These are phyloP conservation scores for Chiloscyllium punctatum DNA, from an alignment of 2,797 vertebrate species.

Conservation along the genomic window DNA sequence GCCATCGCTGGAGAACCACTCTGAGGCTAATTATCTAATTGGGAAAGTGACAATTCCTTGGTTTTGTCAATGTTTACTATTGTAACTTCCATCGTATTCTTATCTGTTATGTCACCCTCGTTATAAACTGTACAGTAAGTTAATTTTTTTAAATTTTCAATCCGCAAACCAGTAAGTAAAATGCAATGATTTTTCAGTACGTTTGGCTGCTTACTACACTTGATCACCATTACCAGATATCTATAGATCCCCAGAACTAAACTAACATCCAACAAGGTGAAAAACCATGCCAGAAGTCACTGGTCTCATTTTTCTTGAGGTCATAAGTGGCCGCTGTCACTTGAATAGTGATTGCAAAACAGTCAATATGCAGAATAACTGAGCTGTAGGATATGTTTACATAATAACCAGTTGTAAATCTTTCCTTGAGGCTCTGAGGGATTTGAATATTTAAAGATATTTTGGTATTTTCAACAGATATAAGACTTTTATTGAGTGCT, in stretches of 20 bases:
- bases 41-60: too few relatives aligned
- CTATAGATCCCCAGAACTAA: not conserved
- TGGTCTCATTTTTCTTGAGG: not conserved
- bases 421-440: not conserved
- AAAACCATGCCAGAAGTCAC: not conserved
- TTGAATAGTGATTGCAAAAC: not conserved
- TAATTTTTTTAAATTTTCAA: too few relatives aligned
- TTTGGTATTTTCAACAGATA: too few relatives aligned
- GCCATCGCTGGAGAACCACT: too few relatives aligned
- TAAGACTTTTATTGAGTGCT: not conserved
- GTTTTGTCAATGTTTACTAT: too few relatives aligned
- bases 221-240: not conserved
- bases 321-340: not conserved
- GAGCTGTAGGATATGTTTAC: not conserved
- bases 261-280: not conserved
- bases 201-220: too few relatives aligned
- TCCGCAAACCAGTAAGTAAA: too few relatives aligned
- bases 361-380: not conserved
- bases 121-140: too few relatives aligned
- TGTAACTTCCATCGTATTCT: too few relatives aligned
- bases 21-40: too few relatives aligned
- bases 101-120: too few relatives aligned
- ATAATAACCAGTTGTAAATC: not conserved
- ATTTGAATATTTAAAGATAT: not conserved
- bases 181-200: too few relatives aligned